Evolutionary conservation across 2,888 invertebrate species (phyloP), one percentile per base, ranked within the genome.

Genomic region (Galerucella calmariensis): DNA sequence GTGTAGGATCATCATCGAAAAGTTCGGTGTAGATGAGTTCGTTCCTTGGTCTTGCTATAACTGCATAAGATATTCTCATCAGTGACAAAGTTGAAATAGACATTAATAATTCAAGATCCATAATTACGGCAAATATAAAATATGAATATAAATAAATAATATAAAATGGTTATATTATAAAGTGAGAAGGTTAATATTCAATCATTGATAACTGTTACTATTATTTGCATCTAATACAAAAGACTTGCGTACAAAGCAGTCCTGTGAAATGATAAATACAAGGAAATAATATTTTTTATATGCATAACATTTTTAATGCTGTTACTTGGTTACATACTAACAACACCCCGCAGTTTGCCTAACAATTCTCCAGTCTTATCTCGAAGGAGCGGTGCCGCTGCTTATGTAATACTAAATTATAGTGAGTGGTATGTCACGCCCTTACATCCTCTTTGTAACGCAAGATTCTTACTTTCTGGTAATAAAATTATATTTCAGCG

Each of bases 301-400:
- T 62, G 61, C 62, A 69, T 62, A 62, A 59, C 14, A 62, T 72
- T 61, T 72, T 72, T 67, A 67, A 72, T 67, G 67, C 67, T 48
- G 61, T 72, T 62, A 68, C 62, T 59, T 67, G 24, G 62, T 61
- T 69, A 69, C 69, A 62, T 62, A 67, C 62, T 67, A 6, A 56
- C 41, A 67, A 67, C 62, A 72, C 72, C 72, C 72, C 67, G 72
- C 72, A 72, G 72, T 72, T 72, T 62, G 44, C 53, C 67, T 62
- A 67, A 67, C 53, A 59, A 67, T 72, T 72, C 67, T 59, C 67
- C 63, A 51, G 72, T 72, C 67, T 72, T 72, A 72, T 67, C 72
- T 62, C 67, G 61, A 48, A 72, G 72, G 62, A 72, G 62, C 72
- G 72, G 67, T 72, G 62, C 63, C 72, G 59, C 16, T 68, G 35